These are phyloP conservation scores for Incurvaria masculella DNA, from an alignment of 2,888 invertebrate genomes.

Conservation along the genomic window DNA sequence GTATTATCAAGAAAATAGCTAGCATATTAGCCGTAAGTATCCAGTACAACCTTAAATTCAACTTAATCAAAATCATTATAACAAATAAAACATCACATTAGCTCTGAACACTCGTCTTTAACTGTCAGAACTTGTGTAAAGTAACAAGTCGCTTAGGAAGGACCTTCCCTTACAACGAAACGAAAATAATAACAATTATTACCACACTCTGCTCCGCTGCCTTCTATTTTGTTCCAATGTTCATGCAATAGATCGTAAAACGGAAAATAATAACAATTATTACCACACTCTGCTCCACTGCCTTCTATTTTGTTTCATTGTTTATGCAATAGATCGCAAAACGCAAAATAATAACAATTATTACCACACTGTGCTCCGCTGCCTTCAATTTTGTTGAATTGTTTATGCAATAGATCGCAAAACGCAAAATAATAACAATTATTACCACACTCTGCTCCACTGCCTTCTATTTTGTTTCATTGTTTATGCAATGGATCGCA, in stretches of 20 bases:
- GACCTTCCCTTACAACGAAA: constrained; percentile 27
- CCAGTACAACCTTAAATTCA: no score
- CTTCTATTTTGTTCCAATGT: no score
- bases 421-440: constrained; percentile 6
- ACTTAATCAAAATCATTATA: no score
- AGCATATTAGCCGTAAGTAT: no score
- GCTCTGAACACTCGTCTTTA: constrained; percentile 17
- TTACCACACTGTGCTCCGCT: constrained; percentile 13
- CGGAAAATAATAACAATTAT: constrained; percentile 31
- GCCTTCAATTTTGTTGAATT: background rate
- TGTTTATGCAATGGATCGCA: no score
- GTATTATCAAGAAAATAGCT: no score
- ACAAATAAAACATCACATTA: background rate
- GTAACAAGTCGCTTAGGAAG: constrained; percentile 23
- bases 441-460: constrained; percentile 12
- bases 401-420: no score
- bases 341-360: constrained; percentile 6
- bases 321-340: no score
- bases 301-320: no score
- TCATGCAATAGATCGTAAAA: no score
- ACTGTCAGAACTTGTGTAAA: constrained; percentile 25
- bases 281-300: constrained; percentile 22
- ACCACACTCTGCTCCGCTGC: constrained; percentile 21
- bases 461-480: background rate
- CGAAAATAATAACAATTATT: constrained; percentile 30